Evolutionary conservation across 2,888 invertebrate species (phyloP).

Genomic region (Euplexia lucipara): DNA sequence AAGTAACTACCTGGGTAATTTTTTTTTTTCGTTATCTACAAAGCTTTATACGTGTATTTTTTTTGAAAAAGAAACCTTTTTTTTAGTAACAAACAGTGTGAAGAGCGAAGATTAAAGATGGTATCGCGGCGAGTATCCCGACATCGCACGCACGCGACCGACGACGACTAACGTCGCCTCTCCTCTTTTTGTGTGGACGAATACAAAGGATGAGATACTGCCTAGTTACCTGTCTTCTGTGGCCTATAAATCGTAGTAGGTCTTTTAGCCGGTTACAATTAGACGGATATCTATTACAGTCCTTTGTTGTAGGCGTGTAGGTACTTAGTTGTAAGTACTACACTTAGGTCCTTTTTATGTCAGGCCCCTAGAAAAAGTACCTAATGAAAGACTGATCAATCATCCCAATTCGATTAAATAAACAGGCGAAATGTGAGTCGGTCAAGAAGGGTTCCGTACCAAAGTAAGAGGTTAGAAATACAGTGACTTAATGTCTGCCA

Average conservation of each 20-base stretch:
- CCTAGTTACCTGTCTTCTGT: conserved; percentile 55
- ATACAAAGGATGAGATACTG: conserved; percentile 69
- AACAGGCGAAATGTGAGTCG: not conserved
- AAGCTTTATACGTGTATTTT: conserved; percentile 34
- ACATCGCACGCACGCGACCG: conserved; percentile 70
- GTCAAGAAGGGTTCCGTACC: too few relatives aligned
- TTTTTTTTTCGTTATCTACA: conserved; percentile 35
- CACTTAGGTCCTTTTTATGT: conserved; percentile 15
- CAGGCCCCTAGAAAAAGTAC: conserved; percentile 2
- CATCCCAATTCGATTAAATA: conserved; percentile 2
- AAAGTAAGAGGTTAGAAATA: too few relatives aligned
- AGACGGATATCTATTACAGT: conserved; percentile 52
- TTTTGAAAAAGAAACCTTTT: conserved; percentile 36
- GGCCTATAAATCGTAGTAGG: conserved; percentile 63
- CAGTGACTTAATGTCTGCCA: too few relatives aligned
- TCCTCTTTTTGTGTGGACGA: conserved; percentile 61
- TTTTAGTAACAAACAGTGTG: conserved; percentile 59
- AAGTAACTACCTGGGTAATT: conserved; percentile 22
- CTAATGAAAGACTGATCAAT: not conserved
- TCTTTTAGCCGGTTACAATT: conserved; percentile 47
- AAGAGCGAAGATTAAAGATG: conserved; percentile 74
- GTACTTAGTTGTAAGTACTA: conserved; percentile 4
- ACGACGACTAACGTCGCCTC: conserved; percentile 49
- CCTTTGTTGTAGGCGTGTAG: conserved; percentile 28
- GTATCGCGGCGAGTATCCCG: conserved; percentile 65